Base-by-base conservation (phyloP, 2,888 invertebrate species). In the Drosophila mayaguana region DNA sequence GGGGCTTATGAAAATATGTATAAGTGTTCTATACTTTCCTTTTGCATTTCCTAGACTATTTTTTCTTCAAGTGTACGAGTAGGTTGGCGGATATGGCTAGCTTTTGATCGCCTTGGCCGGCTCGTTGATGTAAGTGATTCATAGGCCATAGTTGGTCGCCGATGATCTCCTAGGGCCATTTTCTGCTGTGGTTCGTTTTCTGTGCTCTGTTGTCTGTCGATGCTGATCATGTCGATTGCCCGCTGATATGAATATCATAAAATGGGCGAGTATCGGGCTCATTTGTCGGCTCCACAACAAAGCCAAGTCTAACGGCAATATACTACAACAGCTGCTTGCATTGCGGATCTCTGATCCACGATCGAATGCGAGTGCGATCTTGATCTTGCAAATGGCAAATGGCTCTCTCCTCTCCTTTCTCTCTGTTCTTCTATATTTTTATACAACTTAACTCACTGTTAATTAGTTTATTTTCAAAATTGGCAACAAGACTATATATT, bases 241-340 rank as follows among this genome's bases (percentile, higher is more conserved):
- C 46, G 72, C 83, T 78, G 88, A 88, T 86, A 83, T 75, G 83
- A 78, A 79, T 72, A 79, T 72, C 18, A 34, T 34, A 54, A 86
- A 82, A 80, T 74, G 83, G 80, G 76, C 80, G 78, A 75, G 70
- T 72, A 78, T 75, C 72, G 75, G 69, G 67, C 83, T 80, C 63
- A 80, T 82, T 86, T 77, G 89, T 71, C 86, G 86, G 89, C 89
- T 75, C 59, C 50, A 87, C 83, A 80, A 89, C 86, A 87, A 87
- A 87, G 81, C 54, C 20, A 78, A 71, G 73, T 78, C 89, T 89
- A 88, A 87, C 89, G 86, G 86, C 89, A 84, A 86, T 68, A 62
- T 70, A 53, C 46, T 32, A 56, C 34, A 65, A 42, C 63, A 71
- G 62, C 74, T 71, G 62, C 64, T 45, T 51, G 42, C 53, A 54